Base-by-base conservation (phyloP, 2,888 invertebrate genomes). In the Pardosa pseudoannulata region DNA sequence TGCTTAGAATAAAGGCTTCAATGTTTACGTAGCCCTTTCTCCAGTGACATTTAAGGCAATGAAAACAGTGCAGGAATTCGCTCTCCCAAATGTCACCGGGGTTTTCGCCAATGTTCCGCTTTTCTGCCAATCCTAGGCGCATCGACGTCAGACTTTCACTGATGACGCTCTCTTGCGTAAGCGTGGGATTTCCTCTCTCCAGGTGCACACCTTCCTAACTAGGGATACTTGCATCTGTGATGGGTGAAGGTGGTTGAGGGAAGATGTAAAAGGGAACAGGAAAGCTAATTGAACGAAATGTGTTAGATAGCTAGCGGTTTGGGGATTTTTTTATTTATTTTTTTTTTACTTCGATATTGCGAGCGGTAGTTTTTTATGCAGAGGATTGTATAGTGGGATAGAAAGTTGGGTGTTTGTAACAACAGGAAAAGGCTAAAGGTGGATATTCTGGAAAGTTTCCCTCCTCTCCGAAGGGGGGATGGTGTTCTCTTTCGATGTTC, bases 331-430 rank as follows among this genome's bases (percentile, higher is more conserved):
- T n/a, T n/a, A n/a, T n/a, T n/a, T n/a, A n/a, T n/a, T n/a, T n/a
- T n/a, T n/a, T 68, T 80, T 64, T 36, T 71, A 56, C 16, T 70
- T 74, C 68, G 39, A 70, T 82, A 67, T 76, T 72, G 62, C 65
- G 27, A 78, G 67, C 67, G 83, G 83, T 75, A 56, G 56, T 85
- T 83, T 75, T 81, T 78, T 78, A 27, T 23, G n/a, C 16, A 23
- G 39, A 31, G 27, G 27, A 64, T 71, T 79, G 72, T 82, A 29
- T 46, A 29, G 64, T 64, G 83, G 78, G 78, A 85, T 78, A 56
- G 83, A 85, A 85, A 85, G 83, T 85, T 85, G 73, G 83, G 83
- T 85, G 83, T 78, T 78, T 72, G 78, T 67, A 56, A 78, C 83
- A 78, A 85, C 83, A 76, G 83, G 78, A 85, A 85, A 85, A 85